These are phyloP conservation scores for Disparrhopalites patrizii DNA, from an alignment of 2,888 invertebrate genomes.

Conservation along the genomic window DNA sequence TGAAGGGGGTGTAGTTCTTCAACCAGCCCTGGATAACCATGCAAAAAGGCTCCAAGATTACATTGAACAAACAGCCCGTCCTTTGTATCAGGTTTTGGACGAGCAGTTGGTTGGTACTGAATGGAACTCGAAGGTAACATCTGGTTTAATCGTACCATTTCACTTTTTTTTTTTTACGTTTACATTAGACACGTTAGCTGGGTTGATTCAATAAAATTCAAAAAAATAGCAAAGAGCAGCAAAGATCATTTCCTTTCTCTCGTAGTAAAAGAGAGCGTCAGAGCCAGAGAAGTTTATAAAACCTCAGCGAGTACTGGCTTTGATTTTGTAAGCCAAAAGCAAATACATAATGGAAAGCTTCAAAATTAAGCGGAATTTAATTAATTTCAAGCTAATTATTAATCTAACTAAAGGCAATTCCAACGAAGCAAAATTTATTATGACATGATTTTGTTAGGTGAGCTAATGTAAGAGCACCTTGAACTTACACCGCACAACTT, in stretches of 20 bases:
- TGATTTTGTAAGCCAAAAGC: too few species aligned
- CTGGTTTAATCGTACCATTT: neutral
- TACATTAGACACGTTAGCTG: neutral
- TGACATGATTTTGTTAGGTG: too few species aligned
- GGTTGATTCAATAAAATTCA: neutral
- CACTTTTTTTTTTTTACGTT: neutral
- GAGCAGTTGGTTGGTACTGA: constrained; percentile 36
- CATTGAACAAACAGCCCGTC: constrained; percentile 22
- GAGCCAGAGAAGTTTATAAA: neutral
- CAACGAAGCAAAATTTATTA: too few species aligned
- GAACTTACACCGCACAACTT: too few species aligned
- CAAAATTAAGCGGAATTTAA: too few species aligned
- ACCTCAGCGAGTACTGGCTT: neutral
- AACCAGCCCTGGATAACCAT: constrained; percentile 1
- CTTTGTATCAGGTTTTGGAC: constrained; percentile 37
- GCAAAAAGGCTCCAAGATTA: constrained; percentile 16
- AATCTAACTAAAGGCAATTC: too few species aligned
- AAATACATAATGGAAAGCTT: too few species aligned
- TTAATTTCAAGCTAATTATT: too few species aligned
- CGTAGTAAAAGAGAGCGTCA: too few species aligned
- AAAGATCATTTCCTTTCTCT: too few species aligned
- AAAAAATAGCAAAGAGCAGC: neutral
- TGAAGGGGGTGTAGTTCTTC: constrained; percentile 2
- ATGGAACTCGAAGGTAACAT: constrained; percentile 38
- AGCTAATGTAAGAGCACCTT: too few species aligned